A percentile compares a stretch with the other conserved stretches of the same genome.
Evolutionary conservation across 2,888 invertebrate species (phyloP).

Genomic region (Acleris cristana): DNA sequence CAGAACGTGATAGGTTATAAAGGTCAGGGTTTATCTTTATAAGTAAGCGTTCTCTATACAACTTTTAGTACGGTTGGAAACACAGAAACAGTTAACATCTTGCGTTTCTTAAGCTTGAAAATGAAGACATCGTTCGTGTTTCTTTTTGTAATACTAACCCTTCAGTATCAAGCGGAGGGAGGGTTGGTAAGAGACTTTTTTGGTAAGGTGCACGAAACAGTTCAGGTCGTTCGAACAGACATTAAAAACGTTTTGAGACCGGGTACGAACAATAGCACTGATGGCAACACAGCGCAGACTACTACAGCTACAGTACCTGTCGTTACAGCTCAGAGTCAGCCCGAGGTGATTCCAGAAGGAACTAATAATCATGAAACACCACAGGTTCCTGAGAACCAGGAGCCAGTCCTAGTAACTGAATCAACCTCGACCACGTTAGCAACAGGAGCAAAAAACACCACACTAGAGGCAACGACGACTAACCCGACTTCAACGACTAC

Average conservation of each 20-base stretch:
- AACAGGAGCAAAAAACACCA: constrained; percentile 32
- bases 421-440: constrained; percentile 22
- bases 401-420: constrained; percentile 6
- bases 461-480: constrained; percentile 29
- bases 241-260: constrained; percentile 43
- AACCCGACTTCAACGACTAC: constrained; percentile 38
- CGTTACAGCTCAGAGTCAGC: constrained; percentile 1
- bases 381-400: constrained; percentile 6
- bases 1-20: constrained; percentile 45
- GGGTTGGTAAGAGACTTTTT: constrained; percentile 51
- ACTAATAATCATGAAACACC: constrained; percentile 9
- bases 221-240: constrained; percentile 50
- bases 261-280: constrained; percentile 33
- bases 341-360: constrained; percentile 6
- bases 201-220: constrained; percentile 47
- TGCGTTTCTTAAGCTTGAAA: constrained; percentile 16
- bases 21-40: constrained; percentile 55
- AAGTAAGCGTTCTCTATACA: constrained; percentile 13
- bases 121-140: constrained; percentile 55
- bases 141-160: constrained; percentile 48
- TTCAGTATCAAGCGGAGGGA: constrained; percentile 49
- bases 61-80: constrained; percentile 21
- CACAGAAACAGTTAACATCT: constrained; percentile 10
- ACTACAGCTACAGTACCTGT: constrained; percentile 13
- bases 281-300: constrained; percentile 18